phyloP scores from a whole-genome alignment of 2,113 vertebrate genomes.

The Strix aluco region DNA sequence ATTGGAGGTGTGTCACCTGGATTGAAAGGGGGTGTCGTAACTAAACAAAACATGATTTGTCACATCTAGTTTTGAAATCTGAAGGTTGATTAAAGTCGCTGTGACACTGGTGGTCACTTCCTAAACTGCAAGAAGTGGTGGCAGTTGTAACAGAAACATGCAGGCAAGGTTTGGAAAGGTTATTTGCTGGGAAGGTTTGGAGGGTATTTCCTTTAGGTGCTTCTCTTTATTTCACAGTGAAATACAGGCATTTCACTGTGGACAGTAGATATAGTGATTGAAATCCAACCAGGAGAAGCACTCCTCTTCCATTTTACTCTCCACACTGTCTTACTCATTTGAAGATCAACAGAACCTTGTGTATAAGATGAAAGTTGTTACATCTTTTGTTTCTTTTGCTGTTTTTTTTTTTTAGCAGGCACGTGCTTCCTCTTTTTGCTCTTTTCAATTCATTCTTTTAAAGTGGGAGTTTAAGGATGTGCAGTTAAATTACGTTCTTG shows the following conservation, averaged over 20 bases:
- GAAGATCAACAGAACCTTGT: background rate
- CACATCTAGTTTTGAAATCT: background rate
- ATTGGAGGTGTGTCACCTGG: background rate
- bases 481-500: background rate
- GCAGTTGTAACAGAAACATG: background rate
- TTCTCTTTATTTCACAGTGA: background rate
- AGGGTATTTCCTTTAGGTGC: background rate
- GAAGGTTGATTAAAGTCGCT: background rate
- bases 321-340: background rate
- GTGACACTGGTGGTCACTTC: background rate
- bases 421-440: background rate
- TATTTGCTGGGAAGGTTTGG: background rate
- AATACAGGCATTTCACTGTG: background rate
- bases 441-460: background rate
- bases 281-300: background rate
- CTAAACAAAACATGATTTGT: background rate
- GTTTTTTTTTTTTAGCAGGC: background rate
- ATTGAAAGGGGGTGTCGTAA: background rate
- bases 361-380: background rate
- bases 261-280: background rate
- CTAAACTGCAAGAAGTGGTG: background rate
- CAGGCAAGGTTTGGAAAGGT: background rate
- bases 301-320: background rate
- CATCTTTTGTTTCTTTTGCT: background rate
- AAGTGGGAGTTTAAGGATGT: background rate